These are phyloP conservation scores for Linepithema humile DNA, from an alignment of 1,140 invertebrate species.

Conservation along the genomic window DNA sequence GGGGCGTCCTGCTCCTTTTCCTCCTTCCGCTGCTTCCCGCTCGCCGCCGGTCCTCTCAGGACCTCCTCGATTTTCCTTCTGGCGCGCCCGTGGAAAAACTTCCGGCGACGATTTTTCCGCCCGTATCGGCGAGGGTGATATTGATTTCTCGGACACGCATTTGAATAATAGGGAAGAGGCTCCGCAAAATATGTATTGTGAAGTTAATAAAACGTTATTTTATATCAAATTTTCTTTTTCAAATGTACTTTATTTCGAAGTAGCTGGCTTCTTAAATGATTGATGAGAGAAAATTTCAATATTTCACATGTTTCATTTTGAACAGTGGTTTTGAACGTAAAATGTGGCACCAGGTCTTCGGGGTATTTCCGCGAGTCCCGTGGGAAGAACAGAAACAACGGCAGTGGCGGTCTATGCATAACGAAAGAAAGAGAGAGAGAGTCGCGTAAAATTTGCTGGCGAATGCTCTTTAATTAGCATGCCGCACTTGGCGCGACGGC, in stretches of 20 bases:
- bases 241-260: neutral
- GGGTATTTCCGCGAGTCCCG: conserved; percentile 63
- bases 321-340: conserved; percentile 36
- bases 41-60: neutral
- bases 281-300: neutral
- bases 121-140: conserved; percentile 46
- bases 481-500: conserved; percentile 43
- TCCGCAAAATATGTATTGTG: neutral
- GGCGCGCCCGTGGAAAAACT: conserved; percentile 58
- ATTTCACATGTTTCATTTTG: neutral
- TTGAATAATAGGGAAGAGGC: neutral
- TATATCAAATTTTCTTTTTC: neutral
- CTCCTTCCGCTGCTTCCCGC: conserved; percentile 10
- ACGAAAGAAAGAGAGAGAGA: conserved; percentile 74
- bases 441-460: conserved; percentile 75
- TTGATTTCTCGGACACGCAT: conserved; percentile 48
- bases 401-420: conserved; percentile 72
- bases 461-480: conserved; percentile 81
- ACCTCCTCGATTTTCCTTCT: conserved; percentile 65
- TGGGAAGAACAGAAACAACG: conserved; percentile 41
- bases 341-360: conserved; percentile 75
- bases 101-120: conserved; percentile 52
- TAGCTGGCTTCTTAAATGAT: neutral
- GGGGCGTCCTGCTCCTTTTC: conserved; percentile 48
- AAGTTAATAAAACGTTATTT: neutral